Percentiles rank a stretch among this genome's conserved stretches.
Evolutionary conservation across 2,797 vertebrate genomes (phyloP).

Genomic region (Rhinatrema bivittatum): DNA sequence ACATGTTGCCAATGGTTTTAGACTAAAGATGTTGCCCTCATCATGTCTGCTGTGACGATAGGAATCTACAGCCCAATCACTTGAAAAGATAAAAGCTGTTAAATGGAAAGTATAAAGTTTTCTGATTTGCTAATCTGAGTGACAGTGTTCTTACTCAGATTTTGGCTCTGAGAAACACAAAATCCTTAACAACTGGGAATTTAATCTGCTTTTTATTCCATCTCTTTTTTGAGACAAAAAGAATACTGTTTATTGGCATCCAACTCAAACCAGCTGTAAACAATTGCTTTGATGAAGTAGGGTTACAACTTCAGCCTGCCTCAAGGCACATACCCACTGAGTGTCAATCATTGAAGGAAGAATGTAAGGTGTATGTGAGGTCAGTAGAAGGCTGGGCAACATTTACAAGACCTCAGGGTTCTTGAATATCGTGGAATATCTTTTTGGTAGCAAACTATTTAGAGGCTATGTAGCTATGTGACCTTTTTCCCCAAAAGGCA

Average conservation of each 20-base stretch:
- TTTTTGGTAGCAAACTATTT: slow-evolving; percentile 24
- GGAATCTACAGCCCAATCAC: slow-evolving; percentile 52
- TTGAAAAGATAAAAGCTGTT: slow-evolving; percentile 57
- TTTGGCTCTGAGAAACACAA: slow-evolving; percentile 45
- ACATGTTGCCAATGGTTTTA: slow-evolving; percentile 70
- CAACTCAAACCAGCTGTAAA: slow-evolving; percentile 89
- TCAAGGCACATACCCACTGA: slow-evolving; percentile 44
- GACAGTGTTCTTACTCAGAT: slow-evolving; percentile 47
- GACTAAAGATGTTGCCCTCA: slow-evolving; percentile 68
- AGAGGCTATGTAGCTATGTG: slow-evolving; percentile 19
- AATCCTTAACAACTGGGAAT: slow-evolving; percentile 74
- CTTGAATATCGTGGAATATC: slow-evolving; percentile 8
- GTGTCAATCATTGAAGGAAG: slow-evolving; percentile 74
- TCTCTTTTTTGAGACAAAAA: slow-evolving; percentile 83
- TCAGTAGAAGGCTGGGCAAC: slow-evolving; percentile 47
- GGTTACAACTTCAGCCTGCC: slow-evolving; percentile 52
- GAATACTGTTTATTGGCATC: slow-evolving; percentile 69
- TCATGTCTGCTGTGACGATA: slow-evolving; percentile 64
- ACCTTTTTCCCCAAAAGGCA: slow-evolving; percentile 22
- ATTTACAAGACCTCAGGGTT: slow-evolving; percentile 33
- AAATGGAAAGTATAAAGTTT: slow-evolving; percentile 32
- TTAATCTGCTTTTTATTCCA: slow-evolving; percentile 77
- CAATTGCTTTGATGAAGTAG: slow-evolving; percentile 83
- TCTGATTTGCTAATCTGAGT: slow-evolving; percentile 48
- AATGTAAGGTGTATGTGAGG: slow-evolving; percentile 59